Evolutionary conservation across 2,113 vertebrate genomes (phyloP).

Genomic region (Hylia prasina): DNA sequence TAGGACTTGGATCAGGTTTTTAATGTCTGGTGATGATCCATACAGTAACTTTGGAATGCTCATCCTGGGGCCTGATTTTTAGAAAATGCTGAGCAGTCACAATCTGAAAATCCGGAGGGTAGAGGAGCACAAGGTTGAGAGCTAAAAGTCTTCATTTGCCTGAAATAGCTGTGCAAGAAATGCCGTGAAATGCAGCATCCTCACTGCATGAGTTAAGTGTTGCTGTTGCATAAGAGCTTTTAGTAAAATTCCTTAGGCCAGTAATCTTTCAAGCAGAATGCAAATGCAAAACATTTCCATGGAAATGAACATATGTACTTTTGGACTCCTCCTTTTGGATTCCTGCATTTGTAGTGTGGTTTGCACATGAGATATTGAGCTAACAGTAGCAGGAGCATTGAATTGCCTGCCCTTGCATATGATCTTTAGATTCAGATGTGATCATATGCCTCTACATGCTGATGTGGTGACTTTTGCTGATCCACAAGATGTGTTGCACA

Average conservation of each 20-base stretch:
- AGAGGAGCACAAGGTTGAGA: not conserved
- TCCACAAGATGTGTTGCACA: not conserved
- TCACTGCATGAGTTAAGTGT: not conserved
- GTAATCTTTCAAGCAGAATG: not conserved
- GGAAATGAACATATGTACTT: conserved; percentile 8
- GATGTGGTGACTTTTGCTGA: not conserved
- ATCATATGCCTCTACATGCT: not conserved
- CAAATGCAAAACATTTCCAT: conserved; percentile 26
- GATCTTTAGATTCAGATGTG: not conserved
- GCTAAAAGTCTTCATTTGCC: not conserved
- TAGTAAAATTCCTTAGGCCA: not conserved
- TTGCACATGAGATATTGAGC: not conserved
- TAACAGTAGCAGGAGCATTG: not conserved
- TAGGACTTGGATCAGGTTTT: not conserved
- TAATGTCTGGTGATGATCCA: not conserved
- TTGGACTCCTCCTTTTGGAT: not conserved
- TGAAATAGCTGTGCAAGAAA: not conserved
- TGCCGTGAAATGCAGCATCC: not conserved
- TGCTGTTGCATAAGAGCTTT: not conserved
- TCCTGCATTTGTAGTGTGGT: not conserved
- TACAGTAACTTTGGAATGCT: not conserved
- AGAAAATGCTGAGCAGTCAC: not conserved
- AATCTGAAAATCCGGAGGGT: not conserved
- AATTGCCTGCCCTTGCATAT: not conserved
- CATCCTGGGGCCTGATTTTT: not conserved